phyloP scores from a whole-genome alignment of 2,113 vertebrate genomes.

The Tauraco erythrolophus region DNA sequence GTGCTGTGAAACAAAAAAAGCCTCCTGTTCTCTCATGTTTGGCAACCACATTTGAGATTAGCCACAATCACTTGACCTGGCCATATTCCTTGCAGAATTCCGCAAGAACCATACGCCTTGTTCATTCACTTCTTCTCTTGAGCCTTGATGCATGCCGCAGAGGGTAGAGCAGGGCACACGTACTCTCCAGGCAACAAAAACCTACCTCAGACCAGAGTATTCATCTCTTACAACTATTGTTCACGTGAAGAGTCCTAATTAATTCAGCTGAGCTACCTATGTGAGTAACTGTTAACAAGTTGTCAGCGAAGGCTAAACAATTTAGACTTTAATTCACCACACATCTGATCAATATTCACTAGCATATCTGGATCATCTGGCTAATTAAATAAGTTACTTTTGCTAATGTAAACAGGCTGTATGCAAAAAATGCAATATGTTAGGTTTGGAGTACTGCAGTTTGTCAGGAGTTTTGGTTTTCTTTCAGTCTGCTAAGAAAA shows the following conservation, averaged over 20 bases:
- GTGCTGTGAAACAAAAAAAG: not conserved
- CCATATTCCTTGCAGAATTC: not conserved
- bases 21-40: not conserved
- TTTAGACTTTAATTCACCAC: not conserved
- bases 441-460: not conserved
- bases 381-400: not conserved
- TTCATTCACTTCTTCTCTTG: not conserved
- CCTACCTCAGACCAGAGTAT: not conserved
- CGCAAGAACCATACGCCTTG: fast-evolving
- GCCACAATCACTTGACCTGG: fast-evolving
- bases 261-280: not conserved
- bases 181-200: not conserved
- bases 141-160: fast-evolving
- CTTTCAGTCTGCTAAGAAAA: not conserved
- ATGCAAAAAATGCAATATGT: too few relatives aligned
- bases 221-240: fast-evolving
- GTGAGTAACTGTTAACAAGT: fast-evolving
- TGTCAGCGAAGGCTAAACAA: not conserved
- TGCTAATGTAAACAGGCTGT: fast-evolving
- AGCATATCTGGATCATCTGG: not conserved
- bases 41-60: not conserved
- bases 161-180: not conserved
- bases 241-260: not conserved
- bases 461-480: not conserved
- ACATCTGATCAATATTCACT: not conserved